A percentile compares a stretch with the other conserved stretches of the same genome.
Evolutionary conservation across 2,888 invertebrate species (phyloP).

Genomic region (Elysia crispata): DNA sequence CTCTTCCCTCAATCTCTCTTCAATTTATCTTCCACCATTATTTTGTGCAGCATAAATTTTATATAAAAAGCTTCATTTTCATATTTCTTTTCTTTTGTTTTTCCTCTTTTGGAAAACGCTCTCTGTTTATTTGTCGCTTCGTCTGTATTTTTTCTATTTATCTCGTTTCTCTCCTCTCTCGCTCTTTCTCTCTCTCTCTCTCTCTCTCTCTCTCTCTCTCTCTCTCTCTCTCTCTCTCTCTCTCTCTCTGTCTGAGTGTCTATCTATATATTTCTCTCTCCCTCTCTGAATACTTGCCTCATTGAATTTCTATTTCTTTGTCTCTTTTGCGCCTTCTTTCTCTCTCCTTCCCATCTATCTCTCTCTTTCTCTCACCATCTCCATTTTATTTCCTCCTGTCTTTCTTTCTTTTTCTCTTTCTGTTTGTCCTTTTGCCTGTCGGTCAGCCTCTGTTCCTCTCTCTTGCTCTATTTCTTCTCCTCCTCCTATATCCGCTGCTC

Average conservation of each 20-base stretch:
- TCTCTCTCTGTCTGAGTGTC: too few relatives aligned
- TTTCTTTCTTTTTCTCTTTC: neutral
- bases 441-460: neutral
- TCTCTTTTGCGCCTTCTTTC: neutral
- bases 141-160: too few relatives aligned
- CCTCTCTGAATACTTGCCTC: neutral
- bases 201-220: slow-evolving; percentile 1
- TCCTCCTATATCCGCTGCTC: slow-evolving; percentile 11
- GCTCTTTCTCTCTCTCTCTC: neutral
- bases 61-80: too few relatives aligned
- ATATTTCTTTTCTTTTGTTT: too few relatives aligned
- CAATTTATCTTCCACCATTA: too few relatives aligned
- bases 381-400: neutral
- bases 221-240: too few relatives aligned
- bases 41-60: too few relatives aligned
- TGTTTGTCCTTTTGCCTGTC: neutral
- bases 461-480: neutral
- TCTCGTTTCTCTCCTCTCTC: neutral
- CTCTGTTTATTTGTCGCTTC: too few relatives aligned
- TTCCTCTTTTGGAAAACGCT: too few relatives aligned
- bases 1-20: too few relatives aligned
- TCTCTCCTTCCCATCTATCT: neutral
- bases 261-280: neutral
- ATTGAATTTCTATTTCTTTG: neutral
- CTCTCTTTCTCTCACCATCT: slow-evolving; percentile 22